A percentile compares a stretch with the other conserved stretches of the same genome.
phyloP scores from a whole-genome alignment of 1,140 invertebrate genomes.

The Drosophila truncata region DNA sequence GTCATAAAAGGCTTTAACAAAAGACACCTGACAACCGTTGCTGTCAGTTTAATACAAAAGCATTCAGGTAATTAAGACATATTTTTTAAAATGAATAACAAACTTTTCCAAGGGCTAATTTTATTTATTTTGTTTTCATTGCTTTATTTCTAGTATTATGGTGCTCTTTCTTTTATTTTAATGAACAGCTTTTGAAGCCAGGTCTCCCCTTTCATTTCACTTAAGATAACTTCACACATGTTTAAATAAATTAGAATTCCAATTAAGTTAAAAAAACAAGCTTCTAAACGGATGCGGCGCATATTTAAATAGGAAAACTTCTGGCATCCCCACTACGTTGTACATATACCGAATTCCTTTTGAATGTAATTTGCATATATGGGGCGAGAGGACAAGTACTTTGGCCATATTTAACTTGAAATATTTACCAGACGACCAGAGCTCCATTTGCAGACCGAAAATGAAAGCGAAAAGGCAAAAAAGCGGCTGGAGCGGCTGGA shows the following conservation, averaged over 20 bases:
- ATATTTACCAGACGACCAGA: constrained; percentile 50
- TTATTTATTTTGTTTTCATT: background rate
- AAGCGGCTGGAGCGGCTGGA: constrained; percentile 45
- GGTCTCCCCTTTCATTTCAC: background rate
- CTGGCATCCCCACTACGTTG: constrained; percentile 5
- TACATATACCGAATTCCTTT: constrained; percentile 46
- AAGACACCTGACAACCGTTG: background rate
- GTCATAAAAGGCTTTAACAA: background rate
- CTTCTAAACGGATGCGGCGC: constrained; percentile 4
- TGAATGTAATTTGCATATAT: constrained; percentile 78
- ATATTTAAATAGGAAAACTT: constrained; percentile 46
- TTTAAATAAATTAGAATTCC: constrained; percentile 24
- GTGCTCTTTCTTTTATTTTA: no score
- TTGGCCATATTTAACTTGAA: constrained; percentile 62
- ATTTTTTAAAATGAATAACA: background rate
- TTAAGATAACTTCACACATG: constrained; percentile 15
- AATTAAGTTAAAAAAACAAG: constrained; percentile 36
- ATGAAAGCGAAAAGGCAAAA: constrained; percentile 30
- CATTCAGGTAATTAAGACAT: background rate
- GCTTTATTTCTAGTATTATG: background rate
- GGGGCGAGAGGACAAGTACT: constrained; percentile 42
- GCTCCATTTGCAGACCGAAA: constrained; percentile 30
- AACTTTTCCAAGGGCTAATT: background rate
- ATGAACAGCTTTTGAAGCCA: background rate
- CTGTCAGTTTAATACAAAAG: background rate